Evolutionary conservation across 2,113 vertebrate genomes (phyloP).

Genomic region (Syngnathus typhle): DNA sequence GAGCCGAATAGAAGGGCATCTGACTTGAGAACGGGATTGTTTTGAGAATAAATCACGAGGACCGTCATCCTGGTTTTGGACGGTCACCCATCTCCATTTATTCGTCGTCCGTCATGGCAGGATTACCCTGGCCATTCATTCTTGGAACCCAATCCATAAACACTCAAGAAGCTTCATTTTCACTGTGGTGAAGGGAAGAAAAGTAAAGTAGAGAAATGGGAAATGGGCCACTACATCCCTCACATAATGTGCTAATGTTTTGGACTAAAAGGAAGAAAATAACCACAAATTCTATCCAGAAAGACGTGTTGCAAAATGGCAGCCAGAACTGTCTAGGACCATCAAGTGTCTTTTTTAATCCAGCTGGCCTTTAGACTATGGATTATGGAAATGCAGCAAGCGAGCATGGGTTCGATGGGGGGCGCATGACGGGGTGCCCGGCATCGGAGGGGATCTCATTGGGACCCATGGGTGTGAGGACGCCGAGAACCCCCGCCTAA

Average conservation of each 20-base stretch:
- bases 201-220: constrained; percentile 48
- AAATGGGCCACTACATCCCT: constrained; percentile 46
- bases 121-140: constrained; percentile 46
- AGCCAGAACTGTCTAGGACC: constrained; percentile 50
- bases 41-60: constrained; percentile 49
- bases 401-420: constrained; percentile 52
- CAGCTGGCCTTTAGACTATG: constrained; percentile 73
- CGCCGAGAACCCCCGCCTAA: constrained; percentile 35
- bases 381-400: constrained; percentile 60
- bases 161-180: constrained; percentile 53
- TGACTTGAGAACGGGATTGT: constrained; percentile 21
- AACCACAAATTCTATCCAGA: constrained; percentile 40
- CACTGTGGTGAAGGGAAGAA: constrained; percentile 36
- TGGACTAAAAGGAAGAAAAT: constrained; percentile 33
- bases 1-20: constrained; percentile 5
- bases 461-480: constrained; percentile 66
- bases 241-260: constrained; percentile 54
- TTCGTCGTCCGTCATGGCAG: constrained; percentile 40
- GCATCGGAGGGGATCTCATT: constrained; percentile 53
- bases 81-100: constrained; percentile 48
- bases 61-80: constrained; percentile 26
- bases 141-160: constrained; percentile 42
- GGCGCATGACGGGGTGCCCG: constrained; percentile 55
- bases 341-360: constrained; percentile 52
- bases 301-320: constrained; percentile 52